Base-by-base conservation (phyloP, 37 sponge, comb jelly and placozoan species). In the Eunapius fragilis region DNA sequence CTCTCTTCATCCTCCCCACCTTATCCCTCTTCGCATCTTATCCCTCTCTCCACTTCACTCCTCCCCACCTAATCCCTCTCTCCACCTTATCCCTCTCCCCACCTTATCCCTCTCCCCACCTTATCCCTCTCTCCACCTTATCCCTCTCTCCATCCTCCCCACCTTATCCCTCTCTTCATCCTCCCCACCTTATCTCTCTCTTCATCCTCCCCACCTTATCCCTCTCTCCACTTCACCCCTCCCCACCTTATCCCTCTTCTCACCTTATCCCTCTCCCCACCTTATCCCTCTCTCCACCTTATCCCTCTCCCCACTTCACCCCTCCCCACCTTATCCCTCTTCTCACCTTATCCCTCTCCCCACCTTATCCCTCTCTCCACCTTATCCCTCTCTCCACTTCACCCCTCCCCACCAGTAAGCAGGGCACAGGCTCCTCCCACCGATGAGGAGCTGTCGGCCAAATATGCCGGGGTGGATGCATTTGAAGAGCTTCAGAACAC, bases 401-500 rank as follows among this genome's bases (percentile, higher is more conserved):
- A n/a, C 37, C 48, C 31, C 35, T 4, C 37, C 25, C 45, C 22
- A 4, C 9, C 25, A 50, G 30, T 49, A 22, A 19, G 34, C 74
- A 67, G 75, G 75, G 22, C 27, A 67, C 74, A 33, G 25, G 25
- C 31, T 3, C 35, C 28, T 36, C 37, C 68, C 9, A 23, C 26
- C 2, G 87, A 86, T 24, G 92, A 92, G 37, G 92, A 91, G 26
- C 77, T 48, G 7, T 75, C 75, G 2, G 70, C 38, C 25, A 80
- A 88, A 48, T 85, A 80, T 41, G 93, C 78, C 25, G 88, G 79
- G 34, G 3, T 69, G 68, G 84, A 89, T 30, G 50, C 86, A 11
- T 88, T 94, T 58, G 69, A 72, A n/a, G 89, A 88, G 26, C 80
- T 94, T 68, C 89, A 91, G 70, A 75, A 47, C 70, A 27, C 76